phyloP scores from a whole-genome alignment of 2,888 invertebrate genomes.

The Periphyllus acericola region DNA sequence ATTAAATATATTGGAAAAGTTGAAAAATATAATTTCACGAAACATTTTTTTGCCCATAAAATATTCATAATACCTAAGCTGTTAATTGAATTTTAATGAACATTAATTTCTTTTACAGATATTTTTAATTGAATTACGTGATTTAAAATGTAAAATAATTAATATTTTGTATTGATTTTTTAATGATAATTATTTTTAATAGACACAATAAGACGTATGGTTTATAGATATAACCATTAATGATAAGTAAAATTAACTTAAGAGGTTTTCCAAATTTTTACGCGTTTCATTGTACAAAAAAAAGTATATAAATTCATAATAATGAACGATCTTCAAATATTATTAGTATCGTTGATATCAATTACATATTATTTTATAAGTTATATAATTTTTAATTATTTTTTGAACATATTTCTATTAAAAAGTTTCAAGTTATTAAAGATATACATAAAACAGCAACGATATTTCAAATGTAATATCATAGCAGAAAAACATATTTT shows the following conservation, averaged over 20 bases:
- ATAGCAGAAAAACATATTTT: neutral
- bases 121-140: neutral
- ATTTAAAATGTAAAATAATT: neutral
- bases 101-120: neutral
- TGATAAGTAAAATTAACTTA: no score
- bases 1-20: neutral
- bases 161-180: neutral
- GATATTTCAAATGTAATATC: conserved; percentile 21
- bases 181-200: neutral
- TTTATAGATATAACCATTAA: no score
- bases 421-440: conserved; percentile 3
- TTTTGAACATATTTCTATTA: conserved; percentile 18
- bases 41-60: neutral
- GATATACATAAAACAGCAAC: neutral
- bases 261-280: neutral
- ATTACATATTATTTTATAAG: neutral
- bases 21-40: neutral
- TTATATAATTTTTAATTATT: neutral
- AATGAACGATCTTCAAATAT: neutral
- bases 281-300: neutral
- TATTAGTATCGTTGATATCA: neutral
- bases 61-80: neutral
- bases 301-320: neutral
- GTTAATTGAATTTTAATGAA: neutral
- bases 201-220: no score